Conservation (phyloP, 1,140 invertebrate genomes). For the roundworm (Caenorhabditis elegans) region WBcel235 BX284604.4:6363001-6363500, state of each 20-base stretch:
- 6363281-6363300: slow-evolving; percentile 20
- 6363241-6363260: not conserved
- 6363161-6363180: slow-evolving; percentile 28
- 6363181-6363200: slow-evolving; percentile 31
- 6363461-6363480: too few relatives aligned
- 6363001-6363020: slow-evolving; percentile 13
- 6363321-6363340: too few relatives aligned
- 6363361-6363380: not conserved
- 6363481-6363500: too few relatives aligned
- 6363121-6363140: not conserved
- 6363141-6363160: slow-evolving; percentile 24
- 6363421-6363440: too few relatives aligned
- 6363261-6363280: not conserved
- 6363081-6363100: not conserved
- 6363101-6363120: not conserved
- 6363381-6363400: too few relatives aligned
- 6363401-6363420: too few relatives aligned
- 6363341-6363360: not conserved
- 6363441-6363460: too few relatives aligned
- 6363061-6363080: not conserved
- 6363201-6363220: not conserved
- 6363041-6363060: not conserved
- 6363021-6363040: not conserved
- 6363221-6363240: not conserved
- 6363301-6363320: not conserved